Percentiles rank a stretch among this genome's conserved stretches.
Evolutionary conservation across 2,888 invertebrate genomes (phyloP).

Genomic region (Watsonalla cultraria): DNA sequence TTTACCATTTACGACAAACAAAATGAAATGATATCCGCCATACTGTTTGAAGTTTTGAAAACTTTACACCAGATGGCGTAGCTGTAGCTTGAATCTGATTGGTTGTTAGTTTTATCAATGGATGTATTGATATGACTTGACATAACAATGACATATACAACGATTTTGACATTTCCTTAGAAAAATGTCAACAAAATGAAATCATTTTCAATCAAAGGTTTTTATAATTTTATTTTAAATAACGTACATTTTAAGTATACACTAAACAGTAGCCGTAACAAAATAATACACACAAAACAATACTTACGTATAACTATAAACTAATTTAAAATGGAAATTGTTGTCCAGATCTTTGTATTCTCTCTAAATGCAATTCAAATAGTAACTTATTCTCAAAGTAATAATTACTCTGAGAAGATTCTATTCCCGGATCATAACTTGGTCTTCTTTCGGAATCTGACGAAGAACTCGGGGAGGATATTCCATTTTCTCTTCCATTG

Average conservation of each 20-base stretch:
- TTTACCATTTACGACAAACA: conserved; percentile 42
- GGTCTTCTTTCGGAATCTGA: conserved; percentile 59
- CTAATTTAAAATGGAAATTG: conserved; percentile 61
- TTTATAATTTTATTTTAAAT: conserved; percentile 23
- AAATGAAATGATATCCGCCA: conserved; percentile 61
- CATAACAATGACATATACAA: too few species aligned
- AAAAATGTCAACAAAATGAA: conserved; percentile 20
- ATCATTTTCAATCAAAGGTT: conserved; percentile 25
- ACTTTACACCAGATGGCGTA: conserved; percentile 59
- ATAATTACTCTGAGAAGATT: conserved; percentile 87
- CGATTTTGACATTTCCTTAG: conserved; percentile 2
- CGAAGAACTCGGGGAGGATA: conserved; percentile 50
- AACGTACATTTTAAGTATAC: conserved; percentile 33
- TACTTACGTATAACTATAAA: conserved; percentile 27
- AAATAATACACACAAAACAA: conserved; percentile 46
- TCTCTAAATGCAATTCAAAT: conserved; percentile 90
- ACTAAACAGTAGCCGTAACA: conserved; percentile 38
- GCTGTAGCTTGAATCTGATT: conserved; percentile 32
- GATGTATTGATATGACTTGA: too few species aligned
- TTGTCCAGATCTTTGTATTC: conserved; percentile 83
- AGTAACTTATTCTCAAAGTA: conserved; percentile 93
- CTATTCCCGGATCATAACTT: conserved; percentile 87
- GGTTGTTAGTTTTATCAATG: conserved; percentile 21
- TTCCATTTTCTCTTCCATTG: conserved; percentile 52
- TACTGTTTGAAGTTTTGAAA: conserved; percentile 47